Percentiles rank a stretch among this genome's conserved stretches.
These are phyloP conservation scores for Novumbra hubbsi DNA, from an alignment of 2,797 vertebrate species.

Conservation along the genomic window DNA sequence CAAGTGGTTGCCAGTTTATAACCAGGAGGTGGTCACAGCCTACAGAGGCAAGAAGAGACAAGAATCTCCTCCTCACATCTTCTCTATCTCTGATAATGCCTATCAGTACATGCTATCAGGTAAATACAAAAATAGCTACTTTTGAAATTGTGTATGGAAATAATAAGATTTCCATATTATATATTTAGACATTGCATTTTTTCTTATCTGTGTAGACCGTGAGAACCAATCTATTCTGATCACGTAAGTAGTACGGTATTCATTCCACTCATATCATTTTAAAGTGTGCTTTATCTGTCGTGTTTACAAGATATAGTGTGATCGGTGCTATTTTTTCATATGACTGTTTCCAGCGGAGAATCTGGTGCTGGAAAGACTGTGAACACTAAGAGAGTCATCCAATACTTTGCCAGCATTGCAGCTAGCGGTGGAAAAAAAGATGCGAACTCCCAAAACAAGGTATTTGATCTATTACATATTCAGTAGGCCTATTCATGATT, in stretches of 20 bases:
- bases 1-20: conserved; percentile 83
- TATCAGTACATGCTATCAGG: conserved; percentile 75
- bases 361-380: conserved; percentile 91
- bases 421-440: conserved; percentile 84
- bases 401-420: conserved; percentile 91
- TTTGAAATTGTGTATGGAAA: not conserved
- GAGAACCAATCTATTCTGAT: conserved; percentile 92
- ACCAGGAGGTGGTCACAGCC: conserved; percentile 75
- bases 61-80: conserved; percentile 84
- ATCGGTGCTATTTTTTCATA: no score
- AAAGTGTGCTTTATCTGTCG: no score
- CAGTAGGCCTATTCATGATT: not conserved
- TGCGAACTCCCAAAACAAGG: conserved; percentile 73
- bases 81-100: conserved; percentile 84
- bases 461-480: conserved; percentile 30
- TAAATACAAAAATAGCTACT: conserved; percentile 15
- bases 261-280: not conserved
- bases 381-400: conserved; percentile 88
- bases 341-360: conserved; percentile 74
- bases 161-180: not conserved
- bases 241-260: conserved; percentile 78
- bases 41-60: conserved; percentile 82
- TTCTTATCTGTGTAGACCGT: conserved; percentile 70
- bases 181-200: conserved; percentile 1
- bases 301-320: no score